phyloP scores from a whole-genome alignment of 2,113 vertebrate genomes.

The Lates calcarifer region DNA sequence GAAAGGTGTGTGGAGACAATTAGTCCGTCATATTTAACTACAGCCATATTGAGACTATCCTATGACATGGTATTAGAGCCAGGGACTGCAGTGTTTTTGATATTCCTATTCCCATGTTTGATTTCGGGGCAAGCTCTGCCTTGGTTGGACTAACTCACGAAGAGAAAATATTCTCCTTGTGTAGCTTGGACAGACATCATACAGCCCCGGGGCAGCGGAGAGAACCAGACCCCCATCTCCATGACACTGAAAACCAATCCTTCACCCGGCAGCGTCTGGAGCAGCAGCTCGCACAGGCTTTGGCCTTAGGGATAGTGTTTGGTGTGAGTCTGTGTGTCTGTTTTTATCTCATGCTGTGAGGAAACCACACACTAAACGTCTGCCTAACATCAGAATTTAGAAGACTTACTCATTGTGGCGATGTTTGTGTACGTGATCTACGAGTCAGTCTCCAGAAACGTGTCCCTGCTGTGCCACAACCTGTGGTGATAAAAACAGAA shows the following conservation, averaged over 20 bases:
- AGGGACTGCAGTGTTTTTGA: constrained; percentile 58
- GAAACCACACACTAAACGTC: constrained; percentile 25
- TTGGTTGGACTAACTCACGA: constrained; percentile 63
- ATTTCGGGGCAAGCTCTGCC: constrained; percentile 73
- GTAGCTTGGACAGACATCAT: constrained; percentile 85
- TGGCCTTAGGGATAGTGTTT: constrained; percentile 15
- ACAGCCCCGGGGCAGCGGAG: constrained; percentile 61
- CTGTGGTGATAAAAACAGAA: constrained; percentile 56
- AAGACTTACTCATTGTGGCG: constrained; percentile 84
- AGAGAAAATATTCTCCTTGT: constrained; percentile 82
- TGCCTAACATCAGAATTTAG: constrained; percentile 40
- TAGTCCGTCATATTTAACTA: constrained; percentile 29
- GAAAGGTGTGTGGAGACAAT: constrained; percentile 36
- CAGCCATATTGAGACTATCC: constrained; percentile 49
- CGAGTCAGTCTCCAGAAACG: constrained; percentile 64
- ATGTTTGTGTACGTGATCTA: constrained; percentile 51
- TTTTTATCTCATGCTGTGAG: constrained; percentile 47
- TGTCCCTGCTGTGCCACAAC: constrained; percentile 50
- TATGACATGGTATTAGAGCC: constrained; percentile 31
- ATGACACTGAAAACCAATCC: constrained; percentile 57
- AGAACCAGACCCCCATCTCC: constrained; percentile 62
- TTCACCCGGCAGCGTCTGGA: constrained; percentile 59
- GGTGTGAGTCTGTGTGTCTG: constrained; percentile 33
- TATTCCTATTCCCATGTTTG: constrained; percentile 80
- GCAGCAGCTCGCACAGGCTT: constrained; percentile 28